phyloP scores from a whole-genome alignment of 2,113 vertebrate species.

The Prietella phreatophila region DNA sequence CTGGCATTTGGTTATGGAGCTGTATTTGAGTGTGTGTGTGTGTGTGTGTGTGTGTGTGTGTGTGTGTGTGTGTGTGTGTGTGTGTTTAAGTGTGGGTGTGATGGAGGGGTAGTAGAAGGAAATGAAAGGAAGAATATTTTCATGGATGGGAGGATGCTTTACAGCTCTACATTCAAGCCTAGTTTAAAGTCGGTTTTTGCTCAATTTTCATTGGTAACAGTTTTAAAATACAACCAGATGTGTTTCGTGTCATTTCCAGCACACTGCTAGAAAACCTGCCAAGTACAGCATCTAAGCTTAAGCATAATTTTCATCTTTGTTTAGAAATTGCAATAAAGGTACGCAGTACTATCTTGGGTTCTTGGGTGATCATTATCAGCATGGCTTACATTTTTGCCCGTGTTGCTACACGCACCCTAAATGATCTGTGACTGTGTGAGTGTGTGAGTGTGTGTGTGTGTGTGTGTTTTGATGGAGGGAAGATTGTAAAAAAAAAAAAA shows the following conservation, averaged over 20 bases:
- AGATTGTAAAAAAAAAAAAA: background rate
- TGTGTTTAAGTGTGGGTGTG: conserved; percentile 12
- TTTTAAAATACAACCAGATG: conserved; percentile 54
- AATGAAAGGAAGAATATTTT: conserved; percentile 47
- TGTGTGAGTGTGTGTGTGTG: background rate
- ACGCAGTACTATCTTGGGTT: background rate
- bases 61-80: background rate
- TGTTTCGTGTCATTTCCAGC: conserved; percentile 32
- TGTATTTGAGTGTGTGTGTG: conserved; percentile 19
- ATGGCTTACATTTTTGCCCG: conserved; percentile 1
- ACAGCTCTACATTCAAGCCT: conserved; percentile 42
- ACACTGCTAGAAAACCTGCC: conserved; percentile 25
- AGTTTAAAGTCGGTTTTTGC: conserved; percentile 38
- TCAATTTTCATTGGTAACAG: conserved; percentile 37
- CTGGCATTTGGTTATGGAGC: conserved; percentile 63
- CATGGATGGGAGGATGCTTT: conserved; percentile 33
- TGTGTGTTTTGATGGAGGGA: background rate
- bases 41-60: conserved; percentile 8
- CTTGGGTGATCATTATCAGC: conserved; percentile 14
- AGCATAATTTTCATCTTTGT: conserved; percentile 12
- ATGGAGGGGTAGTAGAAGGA: background rate
- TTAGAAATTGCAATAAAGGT: conserved; percentile 23
- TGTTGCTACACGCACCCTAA: conserved; percentile 13
- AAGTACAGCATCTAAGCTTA: conserved; percentile 12
- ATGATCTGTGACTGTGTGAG: background rate